Base-by-base conservation (phyloP, 2,797 vertebrate genomes). In the Pristis pectinata region DNA sequence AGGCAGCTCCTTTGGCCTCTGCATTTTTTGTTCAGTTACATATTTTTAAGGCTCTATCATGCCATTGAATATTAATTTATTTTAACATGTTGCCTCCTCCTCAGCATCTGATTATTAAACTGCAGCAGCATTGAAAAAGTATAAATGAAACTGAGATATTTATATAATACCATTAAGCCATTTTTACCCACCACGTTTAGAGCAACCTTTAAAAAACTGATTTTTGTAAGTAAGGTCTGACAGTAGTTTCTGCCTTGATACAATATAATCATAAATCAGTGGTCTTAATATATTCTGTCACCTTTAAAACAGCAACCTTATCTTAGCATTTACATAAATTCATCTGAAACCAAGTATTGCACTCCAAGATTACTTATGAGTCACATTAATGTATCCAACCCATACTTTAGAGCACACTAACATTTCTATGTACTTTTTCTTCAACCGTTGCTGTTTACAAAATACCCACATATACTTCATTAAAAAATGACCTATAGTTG, bases 71-170 rank as follows among this genome's bases (percentile, higher is more conserved):
- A 91, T 67, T 91, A 24, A 91, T 91, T 91, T 41, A 2, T 24
- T 67, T 91, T 24, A 91, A 3, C 59, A 91, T 91, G n/a, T 67
- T 91, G 59, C 17, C 87, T 91, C 61, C 61, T 91, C 87, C 87
- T 91, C 59, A 41, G 30, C 87, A 91, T 41, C 59, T 91, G 87
- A 91, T 67, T 91, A 91, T 37, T 91, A 91, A 91, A 91, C 34
- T 24, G 61, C n/a, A 91, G 59, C 59, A 41, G 59, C 59, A 10
- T 41, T 91, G 61, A 41, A 91, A 72, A 91, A 67, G 34, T 91
- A 22, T 87, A 91, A 24, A 67, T 91, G n/a, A 64, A 64, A 19
- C 59, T 91, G 61, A 37, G 59, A 67, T 64, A 67, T 41, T 41
- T 91, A 91, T 91, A 64, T 67, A 27, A 41, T 22, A 22, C 59